Percentiles rank a stretch among this genome's conserved stretches.
phyloP scores from a whole-genome alignment of 2,888 invertebrate genomes.

The Meandrusa payeni region DNA sequence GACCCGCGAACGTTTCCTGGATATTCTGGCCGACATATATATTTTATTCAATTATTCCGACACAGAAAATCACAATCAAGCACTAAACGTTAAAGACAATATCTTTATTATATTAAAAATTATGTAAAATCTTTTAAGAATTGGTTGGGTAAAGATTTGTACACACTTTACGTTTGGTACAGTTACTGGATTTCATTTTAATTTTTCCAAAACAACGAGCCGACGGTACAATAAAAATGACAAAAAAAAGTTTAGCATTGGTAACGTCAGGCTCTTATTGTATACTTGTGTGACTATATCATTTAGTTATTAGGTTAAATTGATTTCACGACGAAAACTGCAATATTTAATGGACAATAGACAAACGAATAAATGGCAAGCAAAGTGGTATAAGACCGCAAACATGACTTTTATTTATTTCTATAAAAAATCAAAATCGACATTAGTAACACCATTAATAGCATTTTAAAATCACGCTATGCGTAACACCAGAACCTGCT shows the following conservation, averaged over 20 bases:
- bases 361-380: conserved; percentile 45
- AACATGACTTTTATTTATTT: background rate
- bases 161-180: conserved; percentile 63
- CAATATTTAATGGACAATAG: conserved; percentile 53
- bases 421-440: too few relatives aligned
- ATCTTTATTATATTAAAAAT: background rate
- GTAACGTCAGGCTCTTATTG: conserved; percentile 50
- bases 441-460: too few relatives aligned
- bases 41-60: too few relatives aligned
- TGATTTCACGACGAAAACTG: conserved; percentile 49
- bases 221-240: conserved; percentile 55
- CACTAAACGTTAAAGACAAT: background rate
- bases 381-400: conserved; percentile 57
- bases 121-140: conserved; percentile 8
- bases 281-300: conserved; percentile 57
- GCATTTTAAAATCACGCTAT: too few relatives aligned
- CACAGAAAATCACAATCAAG: background rate
- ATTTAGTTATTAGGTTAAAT: conserved; percentile 50
- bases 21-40: background rate
- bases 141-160: conserved; percentile 30
- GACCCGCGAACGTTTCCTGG: conserved; percentile 15
- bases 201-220: conserved; percentile 45
- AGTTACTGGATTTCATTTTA: conserved; percentile 62
- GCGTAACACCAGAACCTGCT: too few relatives aligned
- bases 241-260: conserved; percentile 43